phyloP scores from a whole-genome alignment of 2,888 invertebrate species.

The Chrysolina americana region DNA sequence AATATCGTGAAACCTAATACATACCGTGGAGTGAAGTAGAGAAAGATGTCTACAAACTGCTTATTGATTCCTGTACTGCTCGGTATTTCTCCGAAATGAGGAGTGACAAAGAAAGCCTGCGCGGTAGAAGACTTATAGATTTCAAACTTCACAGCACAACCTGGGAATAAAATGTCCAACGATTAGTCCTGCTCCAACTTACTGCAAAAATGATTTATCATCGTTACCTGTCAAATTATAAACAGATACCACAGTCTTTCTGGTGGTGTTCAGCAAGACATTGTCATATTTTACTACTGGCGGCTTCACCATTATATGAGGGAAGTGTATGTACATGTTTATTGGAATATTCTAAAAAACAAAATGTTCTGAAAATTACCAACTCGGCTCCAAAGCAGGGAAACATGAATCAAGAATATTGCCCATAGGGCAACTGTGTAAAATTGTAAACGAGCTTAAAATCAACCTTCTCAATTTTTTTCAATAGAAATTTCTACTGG shows the following conservation, averaged over 20 bases:
- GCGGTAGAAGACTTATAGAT: slow-evolving; percentile 51
- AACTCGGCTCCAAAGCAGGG: too few species aligned
- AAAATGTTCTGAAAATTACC: slow-evolving; percentile 1
- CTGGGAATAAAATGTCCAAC: slow-evolving; percentile 34
- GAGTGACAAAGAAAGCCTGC: slow-evolving; percentile 52
- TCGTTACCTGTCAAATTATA: slow-evolving; percentile 59
- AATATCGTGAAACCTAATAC: slow-evolving; percentile 1
- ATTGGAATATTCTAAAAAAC: slow-evolving; percentile 53
- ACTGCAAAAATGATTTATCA: not conserved
- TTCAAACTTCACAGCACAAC: slow-evolving; percentile 52
- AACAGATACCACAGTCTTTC: slow-evolving; percentile 53
- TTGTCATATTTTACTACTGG: slow-evolving; percentile 51
- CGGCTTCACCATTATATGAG: slow-evolving; percentile 55
- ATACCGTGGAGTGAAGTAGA: slow-evolving; percentile 60
- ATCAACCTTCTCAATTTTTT: too few species aligned
- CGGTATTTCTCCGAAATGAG: slow-evolving; percentile 54
- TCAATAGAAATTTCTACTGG: too few species aligned
- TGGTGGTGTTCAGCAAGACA: slow-evolving; percentile 53
- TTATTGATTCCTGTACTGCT: slow-evolving; percentile 53
- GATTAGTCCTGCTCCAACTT: not conserved
- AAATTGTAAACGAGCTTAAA: too few species aligned
- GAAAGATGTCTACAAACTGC: slow-evolving; percentile 53
- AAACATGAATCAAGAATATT: too few species aligned
- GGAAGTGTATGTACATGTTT: slow-evolving; percentile 54
- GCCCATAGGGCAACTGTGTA: too few species aligned